Percentiles rank a stretch among this genome's conserved stretches.
phyloP scores from a whole-genome alignment of 2,113 vertebrate species.

The Pontoporia blainvillei region DNA sequence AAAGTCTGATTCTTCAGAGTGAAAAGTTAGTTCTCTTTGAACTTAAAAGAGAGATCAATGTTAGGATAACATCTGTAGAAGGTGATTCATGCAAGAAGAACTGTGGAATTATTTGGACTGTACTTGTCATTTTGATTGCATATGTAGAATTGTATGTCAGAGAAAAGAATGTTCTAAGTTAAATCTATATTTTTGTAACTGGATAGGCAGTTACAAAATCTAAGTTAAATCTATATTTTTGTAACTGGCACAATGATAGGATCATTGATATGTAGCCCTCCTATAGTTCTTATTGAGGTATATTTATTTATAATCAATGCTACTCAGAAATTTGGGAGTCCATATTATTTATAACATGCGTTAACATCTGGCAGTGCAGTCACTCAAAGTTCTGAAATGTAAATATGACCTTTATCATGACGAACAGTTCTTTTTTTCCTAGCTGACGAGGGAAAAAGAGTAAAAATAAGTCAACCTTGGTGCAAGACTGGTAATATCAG shows the following conservation, averaged over 20 bases:
- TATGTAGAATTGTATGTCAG: background rate
- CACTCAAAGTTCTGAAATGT: conserved; percentile 8
- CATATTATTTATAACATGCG: background rate
- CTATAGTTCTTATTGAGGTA: background rate
- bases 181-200: background rate
- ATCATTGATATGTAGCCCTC: background rate
- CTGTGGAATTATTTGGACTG: background rate
- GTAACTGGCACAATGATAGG: background rate
- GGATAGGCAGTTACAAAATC: too few relatives aligned
- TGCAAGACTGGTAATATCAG: background rate
- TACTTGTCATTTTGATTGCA: background rate
- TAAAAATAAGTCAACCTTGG: background rate
- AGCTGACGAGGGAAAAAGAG: background rate
- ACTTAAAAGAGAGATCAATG: background rate
- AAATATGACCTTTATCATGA: conserved; percentile 22
- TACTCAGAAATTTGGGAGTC: background rate
- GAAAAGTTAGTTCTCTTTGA: background rate
- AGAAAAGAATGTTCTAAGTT: background rate
- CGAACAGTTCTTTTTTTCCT: background rate
- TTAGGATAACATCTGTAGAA: background rate
- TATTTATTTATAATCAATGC: background rate
- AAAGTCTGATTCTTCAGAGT: background rate
- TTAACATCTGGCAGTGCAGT: background rate
- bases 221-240: background rate
- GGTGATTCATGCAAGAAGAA: background rate